phyloP scores from a whole-genome alignment of 1,140 invertebrate species.

The Luehdorfia chinensis region DNA sequence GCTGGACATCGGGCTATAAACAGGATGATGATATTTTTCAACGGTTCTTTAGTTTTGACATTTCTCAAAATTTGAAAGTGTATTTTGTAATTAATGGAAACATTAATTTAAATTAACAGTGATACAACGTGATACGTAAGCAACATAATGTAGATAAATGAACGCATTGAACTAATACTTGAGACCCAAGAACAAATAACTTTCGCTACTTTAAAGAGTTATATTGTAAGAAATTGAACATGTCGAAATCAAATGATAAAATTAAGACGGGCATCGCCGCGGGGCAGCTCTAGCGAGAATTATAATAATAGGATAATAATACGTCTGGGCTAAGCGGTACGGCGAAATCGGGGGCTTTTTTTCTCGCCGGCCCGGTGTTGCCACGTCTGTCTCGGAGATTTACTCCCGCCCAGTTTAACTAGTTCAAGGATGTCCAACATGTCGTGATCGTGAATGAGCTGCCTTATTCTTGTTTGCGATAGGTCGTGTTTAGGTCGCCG shows the following conservation, averaged over 20 bases:
- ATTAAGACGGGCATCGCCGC: conserved; percentile 1
- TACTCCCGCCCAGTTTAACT: conserved; percentile 64
- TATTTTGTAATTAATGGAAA: too few species aligned
- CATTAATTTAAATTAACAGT: too few species aligned
- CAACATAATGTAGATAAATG: too few species aligned
- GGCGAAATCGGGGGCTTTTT: conserved; percentile 55
- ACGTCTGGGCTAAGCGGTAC: conserved; percentile 62
- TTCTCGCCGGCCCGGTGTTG: conserved; percentile 44
- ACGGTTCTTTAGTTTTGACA: too few species aligned
- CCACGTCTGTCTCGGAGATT: conserved; percentile 56
- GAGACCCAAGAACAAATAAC: too few species aligned
- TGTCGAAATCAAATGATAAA: conserved; percentile 4
- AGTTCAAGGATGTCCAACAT: conserved; percentile 68
- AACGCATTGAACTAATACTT: too few species aligned
- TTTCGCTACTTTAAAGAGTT: neutral
- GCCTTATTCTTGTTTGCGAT: conserved; percentile 63
- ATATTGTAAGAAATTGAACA: conserved; percentile 10
- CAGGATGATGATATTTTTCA: too few species aligned
- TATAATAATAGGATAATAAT: conserved; percentile 73
- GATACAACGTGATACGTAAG: too few species aligned
- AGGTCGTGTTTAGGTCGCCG: conserved; percentile 64
- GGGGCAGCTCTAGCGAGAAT: conserved; percentile 28
- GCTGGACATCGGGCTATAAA: too few species aligned
- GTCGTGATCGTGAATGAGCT: conserved; percentile 53
- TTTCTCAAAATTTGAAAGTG: too few species aligned